These are phyloP conservation scores for Pristionchus mayeri DNA, from an alignment of 2,888 invertebrate genomes.

Conservation along the genomic window DNA sequence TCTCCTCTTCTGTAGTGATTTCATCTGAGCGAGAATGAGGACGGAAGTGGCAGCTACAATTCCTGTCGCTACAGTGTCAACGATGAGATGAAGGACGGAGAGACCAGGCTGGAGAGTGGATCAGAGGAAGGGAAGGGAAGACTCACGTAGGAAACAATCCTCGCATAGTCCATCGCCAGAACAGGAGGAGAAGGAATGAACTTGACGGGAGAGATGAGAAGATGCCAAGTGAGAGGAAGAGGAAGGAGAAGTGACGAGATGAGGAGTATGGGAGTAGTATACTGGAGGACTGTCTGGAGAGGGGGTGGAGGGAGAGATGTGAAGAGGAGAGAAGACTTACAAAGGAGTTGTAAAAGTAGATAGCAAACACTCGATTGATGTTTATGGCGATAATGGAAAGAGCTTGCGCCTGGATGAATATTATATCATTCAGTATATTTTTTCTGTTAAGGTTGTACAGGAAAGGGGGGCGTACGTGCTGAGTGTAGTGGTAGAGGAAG, in stretches of 20 bases:
- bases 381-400: slow-evolving; percentile 48
- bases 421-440: too few relatives aligned
- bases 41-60: slow-evolving; percentile 14
- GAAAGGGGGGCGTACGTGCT: slow-evolving; percentile 11
- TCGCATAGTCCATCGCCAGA: slow-evolving; percentile 31
- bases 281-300: slow-evolving; percentile 25
- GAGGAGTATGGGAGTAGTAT: slow-evolving; percentile 22
- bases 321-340: background rate
- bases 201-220: slow-evolving; percentile 35
- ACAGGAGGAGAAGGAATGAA: slow-evolving; percentile 29
- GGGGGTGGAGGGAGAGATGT: background rate
- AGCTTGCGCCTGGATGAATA: slow-evolving; percentile 29
- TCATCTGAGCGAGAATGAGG: slow-evolving; percentile 40
- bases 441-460: background rate
- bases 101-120: slow-evolving; percentile 46
- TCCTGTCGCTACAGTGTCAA: slow-evolving; percentile 28
- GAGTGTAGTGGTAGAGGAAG: slow-evolving; percentile 47
- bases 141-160: slow-evolving; percentile 39
- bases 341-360: slow-evolving; percentile 39
- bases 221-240: slow-evolving; percentile 49
- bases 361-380: slow-evolving; percentile 43
- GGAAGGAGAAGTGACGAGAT: slow-evolving; percentile 3
- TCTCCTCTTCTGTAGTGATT: background rate
- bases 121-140: background rate
- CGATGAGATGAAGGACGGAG: slow-evolving; percentile 44